A percentile compares a stretch with the other conserved stretches of the same genome.
Conservation (phyloP, 2,888 invertebrate species). For the Tanypteryx hageni region DNA sequence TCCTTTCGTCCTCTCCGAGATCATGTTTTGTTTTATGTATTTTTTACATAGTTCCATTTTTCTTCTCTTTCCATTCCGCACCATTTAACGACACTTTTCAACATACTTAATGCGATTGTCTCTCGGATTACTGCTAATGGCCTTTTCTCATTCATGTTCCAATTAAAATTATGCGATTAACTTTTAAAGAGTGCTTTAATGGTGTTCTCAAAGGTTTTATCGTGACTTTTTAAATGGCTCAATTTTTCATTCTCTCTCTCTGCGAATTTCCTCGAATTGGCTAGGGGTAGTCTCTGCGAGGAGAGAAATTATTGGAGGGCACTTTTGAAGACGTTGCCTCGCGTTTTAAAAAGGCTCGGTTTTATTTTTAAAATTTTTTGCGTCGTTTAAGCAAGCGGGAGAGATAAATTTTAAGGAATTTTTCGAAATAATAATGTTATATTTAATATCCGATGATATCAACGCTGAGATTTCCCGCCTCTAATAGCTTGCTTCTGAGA, state of each 20-base stretch:
- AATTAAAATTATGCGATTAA: slow-evolving; percentile 32
- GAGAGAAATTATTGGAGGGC: too few species aligned
- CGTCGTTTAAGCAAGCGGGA: too few species aligned
- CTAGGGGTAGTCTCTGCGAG: too few species aligned
- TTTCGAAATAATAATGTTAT: too few species aligned
- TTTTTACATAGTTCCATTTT: background rate
- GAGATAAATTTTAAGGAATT: too few species aligned
- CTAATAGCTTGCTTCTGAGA: too few species aligned
- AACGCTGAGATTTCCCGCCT: too few species aligned
- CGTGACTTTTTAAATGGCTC: background rate
- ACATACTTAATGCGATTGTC: slow-evolving; percentile 23
- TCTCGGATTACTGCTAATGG: background rate
- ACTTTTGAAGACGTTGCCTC: too few species aligned
- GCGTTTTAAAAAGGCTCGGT: too few species aligned
- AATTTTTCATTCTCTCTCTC: background rate
- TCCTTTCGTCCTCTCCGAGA: background rate
- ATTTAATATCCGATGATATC: too few species aligned
- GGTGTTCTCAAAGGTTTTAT: background rate
- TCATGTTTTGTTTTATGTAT: slow-evolving; percentile 1
- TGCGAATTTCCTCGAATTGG: background rate
- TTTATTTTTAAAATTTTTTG: too few species aligned
- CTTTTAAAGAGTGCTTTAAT: background rate
- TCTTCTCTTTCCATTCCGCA: background rate
- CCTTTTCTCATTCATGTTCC: background rate
- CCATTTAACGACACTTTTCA: slow-evolving; percentile 19